Percentiles rank a stretch among this genome's conserved stretches.
Conservation (phyloP, 1,140 invertebrate genomes). For the Telenomus remus region DNA sequence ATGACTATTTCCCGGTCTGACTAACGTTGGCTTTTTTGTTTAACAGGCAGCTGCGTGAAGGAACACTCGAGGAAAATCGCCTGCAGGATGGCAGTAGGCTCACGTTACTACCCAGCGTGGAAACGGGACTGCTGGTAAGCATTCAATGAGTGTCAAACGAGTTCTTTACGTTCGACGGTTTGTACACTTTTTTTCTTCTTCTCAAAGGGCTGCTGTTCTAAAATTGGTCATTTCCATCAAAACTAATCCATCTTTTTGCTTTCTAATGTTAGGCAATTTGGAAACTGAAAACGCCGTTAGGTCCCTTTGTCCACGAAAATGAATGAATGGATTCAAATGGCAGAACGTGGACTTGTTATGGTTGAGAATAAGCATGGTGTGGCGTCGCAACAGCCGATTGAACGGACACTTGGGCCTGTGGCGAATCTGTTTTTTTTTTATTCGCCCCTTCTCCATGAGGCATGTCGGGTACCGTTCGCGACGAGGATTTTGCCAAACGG, state of each 20-base stretch:
- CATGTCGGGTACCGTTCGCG: conserved; percentile 48
- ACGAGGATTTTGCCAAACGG: conserved; percentile 49
- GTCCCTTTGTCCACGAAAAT: no score
- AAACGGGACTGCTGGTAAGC: conserved; percentile 94
- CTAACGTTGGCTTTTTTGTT: conserved; percentile 58
- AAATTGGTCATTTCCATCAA: no score
- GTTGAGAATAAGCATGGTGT: conserved; percentile 11
- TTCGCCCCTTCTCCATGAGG: conserved; percentile 24
- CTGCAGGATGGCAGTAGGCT: conserved; percentile 90
- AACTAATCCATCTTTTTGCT: no score
- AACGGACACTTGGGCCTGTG: conserved; percentile 6
- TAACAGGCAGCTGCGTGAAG: conserved; percentile 91
- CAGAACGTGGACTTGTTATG: conserved; percentile 33
- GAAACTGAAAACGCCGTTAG: no score
- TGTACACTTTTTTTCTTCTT: conserved; percentile 11
- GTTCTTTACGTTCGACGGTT: conserved; percentile 20
- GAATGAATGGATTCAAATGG: conserved; percentile 16
- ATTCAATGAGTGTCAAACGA: conserved; percentile 43
- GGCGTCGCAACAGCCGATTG: conserved; percentile 16
- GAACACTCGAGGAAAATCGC: conserved; percentile 89
- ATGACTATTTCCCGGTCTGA: background rate
- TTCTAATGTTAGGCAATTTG: no score
- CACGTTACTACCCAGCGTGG: conserved; percentile 92
- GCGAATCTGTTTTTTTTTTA: conserved; percentile 23
- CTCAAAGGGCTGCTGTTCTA: conserved; percentile 15